Conservation (phyloP, 2,797 vertebrate genomes). For the Thripadectes ignobilis region DNA sequence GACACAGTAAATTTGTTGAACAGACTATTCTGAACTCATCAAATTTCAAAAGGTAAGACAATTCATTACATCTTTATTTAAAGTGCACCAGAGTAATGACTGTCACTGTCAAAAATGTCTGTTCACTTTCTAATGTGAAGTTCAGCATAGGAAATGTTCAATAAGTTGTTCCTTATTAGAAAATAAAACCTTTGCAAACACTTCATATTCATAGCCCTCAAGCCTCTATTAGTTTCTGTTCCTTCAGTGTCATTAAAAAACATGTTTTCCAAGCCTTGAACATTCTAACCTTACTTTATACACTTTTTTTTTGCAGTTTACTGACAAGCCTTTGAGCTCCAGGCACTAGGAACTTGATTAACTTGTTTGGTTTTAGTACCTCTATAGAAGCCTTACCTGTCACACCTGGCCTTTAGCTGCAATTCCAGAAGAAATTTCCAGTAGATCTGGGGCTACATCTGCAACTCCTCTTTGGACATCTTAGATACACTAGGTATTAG, state of each 20-base stretch:
- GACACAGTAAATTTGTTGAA: not conserved
- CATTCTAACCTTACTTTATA: not conserved
- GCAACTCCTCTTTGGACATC: not conserved
- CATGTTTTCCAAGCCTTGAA: not conserved
- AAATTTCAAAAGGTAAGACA: not conserved
- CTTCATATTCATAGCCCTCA: not conserved
- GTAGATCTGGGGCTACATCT: not conserved
- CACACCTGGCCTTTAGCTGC: not conserved
- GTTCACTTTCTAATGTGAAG: not conserved
- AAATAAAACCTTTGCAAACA: not conserved
- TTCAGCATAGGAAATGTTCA: not conserved
- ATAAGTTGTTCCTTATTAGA: not conserved
- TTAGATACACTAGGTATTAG: accelerated
- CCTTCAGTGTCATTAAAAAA: not conserved
- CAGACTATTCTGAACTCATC: not conserved
- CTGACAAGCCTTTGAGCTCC: not conserved
- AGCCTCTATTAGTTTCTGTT: not conserved
- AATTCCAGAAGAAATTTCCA: not conserved
- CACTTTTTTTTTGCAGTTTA: not conserved
- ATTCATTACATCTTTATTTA: not conserved
- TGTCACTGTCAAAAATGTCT: not conserved
- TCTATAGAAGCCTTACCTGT: not conserved
- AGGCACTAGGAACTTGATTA: not conserved
- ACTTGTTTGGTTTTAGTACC: not conserved
- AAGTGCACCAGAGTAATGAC: not conserved